Evolutionary conservation across 2,797 vertebrate genomes (phyloP), one percentile per base, ranked within the genome.

Genomic region (Enoplosus armatus): DNA sequence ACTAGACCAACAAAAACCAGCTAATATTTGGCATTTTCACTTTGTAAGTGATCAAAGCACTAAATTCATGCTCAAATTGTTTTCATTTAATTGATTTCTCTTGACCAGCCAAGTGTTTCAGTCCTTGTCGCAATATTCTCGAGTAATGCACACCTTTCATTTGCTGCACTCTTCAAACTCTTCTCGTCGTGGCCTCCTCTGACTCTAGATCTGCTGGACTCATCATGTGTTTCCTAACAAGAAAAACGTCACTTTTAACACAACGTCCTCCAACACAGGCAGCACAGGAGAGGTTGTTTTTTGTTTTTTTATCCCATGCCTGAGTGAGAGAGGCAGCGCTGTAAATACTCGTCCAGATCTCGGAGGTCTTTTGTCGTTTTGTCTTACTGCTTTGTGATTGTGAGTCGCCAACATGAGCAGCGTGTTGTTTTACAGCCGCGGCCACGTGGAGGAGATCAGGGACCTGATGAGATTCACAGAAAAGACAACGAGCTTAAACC

Each of bases 301-400:
- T 14, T 5, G 54, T 51, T 39, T 5, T 0, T 50, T 55, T 0
- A 4, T 59, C 41, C 8, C 81, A 8, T 93, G 94, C 95, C 94
- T 95, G 88, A 66, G 85, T 59, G 53, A 91, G 65, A 65, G 85
- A 72, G 45, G 75, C 22, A 20, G 75, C 68, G 33, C 43, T 88
- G 73, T 93, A 95, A 89, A 95, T 85, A 27, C 88, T 89, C 43
- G 80, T 89, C 95, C 94, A 95, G 72, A 95, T 66, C 26, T 89
- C 76, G 2, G 87, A 84, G 22, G 62, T 69, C 37, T 74, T 75
- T 51, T 22, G 79, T 56, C 11, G 72, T 47, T 56, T 75, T 0
- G 64, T 43, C 14, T 56, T 45, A 1, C 22, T 22, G 29, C 15
- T 27, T 18, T 8, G 77, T 74, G 86, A 58, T 24, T 43, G 51